phyloP scores from a whole-genome alignment of 1,140 invertebrate genomes.

The Zaprionus lachaisei region DNA sequence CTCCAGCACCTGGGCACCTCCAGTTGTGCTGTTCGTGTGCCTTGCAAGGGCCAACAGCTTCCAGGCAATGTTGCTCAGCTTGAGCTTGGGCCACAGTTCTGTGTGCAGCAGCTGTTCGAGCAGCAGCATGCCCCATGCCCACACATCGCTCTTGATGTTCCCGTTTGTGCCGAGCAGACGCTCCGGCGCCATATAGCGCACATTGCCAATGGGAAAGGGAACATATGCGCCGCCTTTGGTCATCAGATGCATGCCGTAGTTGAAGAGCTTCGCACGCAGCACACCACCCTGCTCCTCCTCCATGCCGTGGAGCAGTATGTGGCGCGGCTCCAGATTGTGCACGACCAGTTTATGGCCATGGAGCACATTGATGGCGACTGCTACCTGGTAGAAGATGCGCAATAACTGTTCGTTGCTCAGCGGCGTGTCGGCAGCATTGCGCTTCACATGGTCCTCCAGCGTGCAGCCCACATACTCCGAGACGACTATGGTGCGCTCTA shows the following conservation, averaged over 20 bases:
- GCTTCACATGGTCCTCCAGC: slow-evolving; percentile 84
- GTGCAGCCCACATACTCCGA: slow-evolving; percentile 93
- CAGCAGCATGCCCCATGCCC: slow-evolving; percentile 95
- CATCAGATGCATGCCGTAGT: slow-evolving; percentile 97
- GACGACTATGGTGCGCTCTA: slow-evolving; percentile 95
- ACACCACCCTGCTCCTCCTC: slow-evolving; percentile 86
- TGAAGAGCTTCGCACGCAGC: slow-evolving; percentile 92
- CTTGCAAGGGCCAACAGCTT: slow-evolving; percentile 90
- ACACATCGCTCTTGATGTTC: slow-evolving; percentile 93
- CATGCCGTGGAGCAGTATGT: slow-evolving; percentile 90
- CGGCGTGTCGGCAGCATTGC: slow-evolving; percentile 83
- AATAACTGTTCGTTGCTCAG: slow-evolving; percentile 86
- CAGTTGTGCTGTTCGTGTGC: slow-evolving; percentile 85
- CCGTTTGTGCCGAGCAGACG: slow-evolving; percentile 88
- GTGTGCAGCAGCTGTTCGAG: slow-evolving; percentile 90
- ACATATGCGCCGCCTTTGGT: slow-evolving; percentile 89
- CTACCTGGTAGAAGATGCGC: slow-evolving; percentile 87
- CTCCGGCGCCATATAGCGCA: slow-evolving; percentile 95
- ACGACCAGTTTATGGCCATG: slow-evolving; percentile 91
- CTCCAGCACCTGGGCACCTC: slow-evolving; percentile 88
- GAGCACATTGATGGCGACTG: slow-evolving; percentile 90
- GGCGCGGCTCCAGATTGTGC: slow-evolving; percentile 92
- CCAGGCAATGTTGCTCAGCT: slow-evolving; percentile 89
- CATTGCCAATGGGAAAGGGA: slow-evolving; percentile 94
- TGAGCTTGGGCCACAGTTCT: slow-evolving; percentile 89